A percentile compares a stretch with the other conserved stretches of the same genome.
phyloP scores from a whole-genome alignment of 2,888 invertebrate genomes.

The Epinotia bilunana region DNA sequence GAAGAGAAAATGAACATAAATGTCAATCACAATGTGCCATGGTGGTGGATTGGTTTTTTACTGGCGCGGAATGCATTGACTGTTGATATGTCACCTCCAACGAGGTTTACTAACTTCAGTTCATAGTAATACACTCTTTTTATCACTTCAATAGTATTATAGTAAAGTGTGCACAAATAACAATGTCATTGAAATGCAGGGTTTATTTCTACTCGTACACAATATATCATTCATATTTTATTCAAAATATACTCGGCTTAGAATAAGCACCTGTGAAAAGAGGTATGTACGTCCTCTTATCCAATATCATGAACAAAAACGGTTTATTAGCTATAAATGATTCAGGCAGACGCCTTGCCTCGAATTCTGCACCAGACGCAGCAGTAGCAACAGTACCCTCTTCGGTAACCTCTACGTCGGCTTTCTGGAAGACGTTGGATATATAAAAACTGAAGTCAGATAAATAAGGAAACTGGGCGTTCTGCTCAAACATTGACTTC shows the following conservation, averaged over 20 bases:
- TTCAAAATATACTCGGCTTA: slow-evolving; percentile 64
- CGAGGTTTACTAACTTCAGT: too few species aligned
- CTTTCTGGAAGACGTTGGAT: slow-evolving; percentile 73
- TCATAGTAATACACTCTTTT: neutral
- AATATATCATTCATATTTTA: neutral
- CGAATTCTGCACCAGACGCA: slow-evolving; percentile 56
- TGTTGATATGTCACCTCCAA: too few species aligned
- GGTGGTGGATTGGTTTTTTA: too few species aligned
- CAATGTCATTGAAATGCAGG: too few species aligned
- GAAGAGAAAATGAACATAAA: too few species aligned
- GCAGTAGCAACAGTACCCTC: slow-evolving; percentile 68
- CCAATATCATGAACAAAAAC: slow-evolving; percentile 75
- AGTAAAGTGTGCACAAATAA: neutral
- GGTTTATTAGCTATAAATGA: slow-evolving; percentile 67
- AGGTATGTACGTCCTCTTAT: slow-evolving; percentile 61
- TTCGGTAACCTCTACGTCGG: slow-evolving; percentile 72
- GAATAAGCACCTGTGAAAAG: slow-evolving; percentile 75
- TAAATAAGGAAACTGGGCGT: slow-evolving; percentile 63
- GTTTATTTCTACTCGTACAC: too few species aligned
- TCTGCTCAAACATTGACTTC: slow-evolving; percentile 62
- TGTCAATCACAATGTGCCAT: too few species aligned
- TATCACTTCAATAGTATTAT: neutral
- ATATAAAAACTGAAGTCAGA: slow-evolving; percentile 62
- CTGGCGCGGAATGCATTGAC: too few species aligned
- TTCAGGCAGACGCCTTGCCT: slow-evolving; percentile 54